phyloP scores from a whole-genome alignment of 2,113 vertebrate genomes.

The Phyllopteryx taeniolatus region DNA sequence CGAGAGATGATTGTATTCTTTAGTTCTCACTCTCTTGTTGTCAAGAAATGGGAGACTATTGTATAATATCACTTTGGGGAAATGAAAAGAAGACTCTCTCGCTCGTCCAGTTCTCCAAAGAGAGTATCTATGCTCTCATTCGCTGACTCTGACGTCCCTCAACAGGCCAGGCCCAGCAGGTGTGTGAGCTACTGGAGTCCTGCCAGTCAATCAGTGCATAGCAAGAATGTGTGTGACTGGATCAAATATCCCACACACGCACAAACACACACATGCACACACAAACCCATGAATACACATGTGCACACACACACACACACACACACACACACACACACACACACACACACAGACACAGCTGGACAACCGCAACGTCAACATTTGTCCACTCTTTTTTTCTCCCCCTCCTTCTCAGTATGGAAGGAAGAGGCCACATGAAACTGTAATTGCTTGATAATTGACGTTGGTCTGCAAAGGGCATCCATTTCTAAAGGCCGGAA shows the following conservation, averaged over 20 bases:
- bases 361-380: conserved; percentile 25
- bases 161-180: conserved; percentile 40
- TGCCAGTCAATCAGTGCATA: conserved; percentile 54
- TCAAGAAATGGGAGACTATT: too few species aligned
- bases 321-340: neutral
- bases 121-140: too few species aligned
- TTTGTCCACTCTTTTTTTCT: conserved; percentile 37
- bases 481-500: conserved; percentile 50
- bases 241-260: conserved; percentile 51
- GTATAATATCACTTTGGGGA: too few species aligned
- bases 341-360: conserved; percentile 7
- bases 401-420: conserved; percentile 31
- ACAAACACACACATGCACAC: neutral
- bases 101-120: too few species aligned
- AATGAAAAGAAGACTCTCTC: too few species aligned
- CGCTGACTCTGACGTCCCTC: too few species aligned
- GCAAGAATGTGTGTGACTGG: conserved; percentile 32
- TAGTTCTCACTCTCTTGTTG: too few species aligned
- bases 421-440: conserved; percentile 52
- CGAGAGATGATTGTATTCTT: too few species aligned
- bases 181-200: conserved; percentile 51
- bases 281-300: too few species aligned
- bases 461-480: conserved; percentile 40
- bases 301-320: neutral
- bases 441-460: conserved; percentile 70